Evolutionary conservation across 2,113 vertebrate genomes (phyloP), one percentile per base, ranked within the genome.

Genomic region (Oreochromis spilurus): DNA sequence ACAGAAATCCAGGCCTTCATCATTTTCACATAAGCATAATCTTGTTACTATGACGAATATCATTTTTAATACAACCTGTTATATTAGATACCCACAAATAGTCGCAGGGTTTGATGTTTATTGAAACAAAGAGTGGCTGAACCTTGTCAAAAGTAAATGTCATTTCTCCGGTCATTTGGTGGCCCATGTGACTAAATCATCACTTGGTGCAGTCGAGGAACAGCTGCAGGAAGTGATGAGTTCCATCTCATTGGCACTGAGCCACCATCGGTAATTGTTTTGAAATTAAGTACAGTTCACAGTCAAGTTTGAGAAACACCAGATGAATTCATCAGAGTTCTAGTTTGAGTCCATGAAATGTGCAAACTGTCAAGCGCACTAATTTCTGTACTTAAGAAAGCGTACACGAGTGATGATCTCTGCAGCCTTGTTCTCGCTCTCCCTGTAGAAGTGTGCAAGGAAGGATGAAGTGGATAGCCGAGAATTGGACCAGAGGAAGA

Each of bases 401-500:
- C 13, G 1, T 19, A 50, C 12, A 54, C 54, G n/a, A 83, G n/a
- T 60, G 24, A 70, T n/a, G 50, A 81, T 72, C 14, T 84, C 26
- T 77, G 43, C 24, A 50, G 26, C 45, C 24, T 67, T 50, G 67
- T 84, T 90, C 8, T 82, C 21, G 7, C 52, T 62, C 13, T 75
- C 5, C 52, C 87, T 77, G 55, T 89, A 99, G 98, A 99, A 97
- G 84, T 98, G 97, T 93, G 88, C 93, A 4, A 97, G 97, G 91
- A 96, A 95, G 1, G 95, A 97, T 16, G 97, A 98, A 93, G 96
- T 98, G 84, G 98, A 99, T 90, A 97, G 96, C 92, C 97, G 93
- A 92, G 97, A 97, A 2, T 97, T 99, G 24, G 98, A 99, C 95
- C 97, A 97, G 92, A 97, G 98, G 93, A 99, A 99, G 94, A 99